Base-by-base conservation (phyloP, 2,797 vertebrate species). In the Protonibea diacanthus region DNA sequence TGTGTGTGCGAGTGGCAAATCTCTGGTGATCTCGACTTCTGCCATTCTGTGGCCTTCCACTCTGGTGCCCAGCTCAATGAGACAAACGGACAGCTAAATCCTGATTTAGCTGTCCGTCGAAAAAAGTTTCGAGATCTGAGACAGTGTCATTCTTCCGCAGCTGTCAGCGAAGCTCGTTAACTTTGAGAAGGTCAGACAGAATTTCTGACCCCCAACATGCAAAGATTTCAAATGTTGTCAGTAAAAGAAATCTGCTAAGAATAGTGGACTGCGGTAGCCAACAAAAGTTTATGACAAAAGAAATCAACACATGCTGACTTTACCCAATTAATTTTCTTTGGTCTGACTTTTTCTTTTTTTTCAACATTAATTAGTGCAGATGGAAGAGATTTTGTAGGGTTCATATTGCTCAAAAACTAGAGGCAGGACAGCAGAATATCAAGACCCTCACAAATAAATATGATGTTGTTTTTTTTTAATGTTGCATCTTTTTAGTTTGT, bases 131-230 rank as follows among this genome's bases (percentile, higher is more conserved):
- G 61, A 76, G 25, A 57, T 72, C 68, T 57, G 57, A 75, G 61
- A 82, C 47, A 59, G 38, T 79, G 42, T 52, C 4, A 1, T 48
- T 76, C 10, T 55, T 14, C 27, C 66, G 45, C 63, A 73, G 66
- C 73, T 83, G 81, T 82, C 85, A 83, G 49, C 2, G 6, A 80
- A 70, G 61, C 67, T 82, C 40, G n/a, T 85, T 88, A 78, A 62
- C 21, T 84, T 71, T 82, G 82, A 88, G 60, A 64, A 57, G 80
- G 82, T 81, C 74, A 71, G 56, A 76, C 63, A 84, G 71, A 52
- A 67, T 68, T 67, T 69, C 33, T 72, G 70, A 64, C 47, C 48
- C 21, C 44, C 9, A 69, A 70, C 74, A 83, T 49, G 58, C 48
- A 67, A 57, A 44, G 40, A 71, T 60, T 70, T 68, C 1, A 52